phyloP scores from a whole-genome alignment of 2,888 invertebrate genomes.

The Chaetogeoica ovagalla region DNA sequence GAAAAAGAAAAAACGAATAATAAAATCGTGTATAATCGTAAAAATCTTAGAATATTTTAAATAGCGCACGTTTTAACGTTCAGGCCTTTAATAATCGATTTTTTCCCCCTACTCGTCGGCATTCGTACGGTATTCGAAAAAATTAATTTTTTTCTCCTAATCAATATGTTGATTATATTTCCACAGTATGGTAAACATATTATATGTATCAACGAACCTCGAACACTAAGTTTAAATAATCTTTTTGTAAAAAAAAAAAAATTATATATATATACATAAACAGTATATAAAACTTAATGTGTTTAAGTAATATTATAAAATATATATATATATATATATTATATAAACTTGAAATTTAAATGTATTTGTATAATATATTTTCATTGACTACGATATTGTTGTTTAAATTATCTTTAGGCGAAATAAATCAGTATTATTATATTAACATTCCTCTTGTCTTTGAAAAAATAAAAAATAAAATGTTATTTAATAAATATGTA shows the following conservation, averaged over 20 bases:
- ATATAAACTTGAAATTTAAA: constrained; percentile 40
- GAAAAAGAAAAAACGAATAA: constrained; percentile 28
- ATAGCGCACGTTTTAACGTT: background rate
- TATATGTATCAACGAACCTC: constrained; percentile 1
- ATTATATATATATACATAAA: constrained; percentile 3
- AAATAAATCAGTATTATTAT: constrained; percentile 46
- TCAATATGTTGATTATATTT: background rate
- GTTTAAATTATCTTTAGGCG: constrained; percentile 39
- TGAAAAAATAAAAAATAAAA: constrained; percentile 45
- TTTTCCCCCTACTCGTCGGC: background rate
- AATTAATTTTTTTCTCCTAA: background rate
- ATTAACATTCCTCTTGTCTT: constrained; percentile 40
- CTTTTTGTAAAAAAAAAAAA: constrained; percentile 27
- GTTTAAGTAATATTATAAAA: constrained; percentile 22
- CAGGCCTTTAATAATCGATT: background rate
- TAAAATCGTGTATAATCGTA: background rate
- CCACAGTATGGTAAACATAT: background rate
- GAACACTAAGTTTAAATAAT: constrained; percentile 7
- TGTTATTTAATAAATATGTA: constrained; percentile 50
- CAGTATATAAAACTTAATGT: constrained; percentile 20
- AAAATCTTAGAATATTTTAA: background rate
- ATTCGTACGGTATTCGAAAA: background rate
- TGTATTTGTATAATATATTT: constrained; percentile 44
- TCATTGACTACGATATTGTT: constrained; percentile 45
- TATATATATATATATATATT: background rate